These are phyloP conservation scores for Vultur gryphus DNA, from an alignment of 2,797 vertebrate genomes.

Conservation along the genomic window DNA sequence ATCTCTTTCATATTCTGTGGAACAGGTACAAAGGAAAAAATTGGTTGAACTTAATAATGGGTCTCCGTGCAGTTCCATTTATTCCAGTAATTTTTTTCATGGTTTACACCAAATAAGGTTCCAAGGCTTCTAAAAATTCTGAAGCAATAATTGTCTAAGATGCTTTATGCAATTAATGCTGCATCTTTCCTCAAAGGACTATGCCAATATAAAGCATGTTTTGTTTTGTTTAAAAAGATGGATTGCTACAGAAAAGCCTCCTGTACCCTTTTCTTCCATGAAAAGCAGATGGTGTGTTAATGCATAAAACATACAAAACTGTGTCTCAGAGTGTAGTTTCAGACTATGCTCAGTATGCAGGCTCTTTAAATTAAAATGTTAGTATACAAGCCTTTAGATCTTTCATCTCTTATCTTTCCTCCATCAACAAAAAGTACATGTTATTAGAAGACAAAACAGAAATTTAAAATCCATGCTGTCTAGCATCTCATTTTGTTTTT, in stretches of 20 bases:
- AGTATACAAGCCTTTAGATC: not conserved
- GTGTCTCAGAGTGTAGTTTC: not conserved
- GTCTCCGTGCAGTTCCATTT: not conserved
- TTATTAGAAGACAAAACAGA: not conserved
- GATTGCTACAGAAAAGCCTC: not conserved
- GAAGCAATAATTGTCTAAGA: not conserved
- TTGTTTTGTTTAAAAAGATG: not conserved
- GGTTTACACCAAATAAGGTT: not conserved
- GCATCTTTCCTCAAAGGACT: not conserved
- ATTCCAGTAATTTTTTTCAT: not conserved
- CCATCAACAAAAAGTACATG: not conserved
- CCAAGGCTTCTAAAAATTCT: not conserved
- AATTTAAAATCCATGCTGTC: not conserved
- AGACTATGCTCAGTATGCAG: not conserved
- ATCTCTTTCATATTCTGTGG: not conserved
- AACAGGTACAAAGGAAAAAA: not conserved
- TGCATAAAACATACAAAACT: not conserved
- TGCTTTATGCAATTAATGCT: not conserved
- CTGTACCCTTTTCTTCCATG: not conserved
- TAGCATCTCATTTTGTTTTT: not conserved
- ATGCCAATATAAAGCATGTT: not conserved
- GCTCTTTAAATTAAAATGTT: conserved; percentile 1
- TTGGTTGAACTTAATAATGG: not conserved
- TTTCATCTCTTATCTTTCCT: not conserved
- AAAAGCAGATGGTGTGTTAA: not conserved